Evolutionary conservation across 2,113 vertebrate species (phyloP).

Genomic region (Psophia crepitans): DNA sequence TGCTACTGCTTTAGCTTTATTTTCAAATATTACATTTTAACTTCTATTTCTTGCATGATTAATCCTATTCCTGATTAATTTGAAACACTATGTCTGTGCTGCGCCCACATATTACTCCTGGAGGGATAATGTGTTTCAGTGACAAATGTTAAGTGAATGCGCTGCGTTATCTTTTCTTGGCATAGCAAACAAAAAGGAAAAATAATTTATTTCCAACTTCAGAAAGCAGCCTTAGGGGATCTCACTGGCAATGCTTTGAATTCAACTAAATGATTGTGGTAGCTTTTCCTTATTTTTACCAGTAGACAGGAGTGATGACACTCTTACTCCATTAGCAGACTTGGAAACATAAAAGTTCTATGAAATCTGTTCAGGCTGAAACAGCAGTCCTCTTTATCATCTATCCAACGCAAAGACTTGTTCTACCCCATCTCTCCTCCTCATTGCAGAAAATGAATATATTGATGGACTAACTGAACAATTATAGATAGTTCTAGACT

Average conservation of each 20-base stretch:
- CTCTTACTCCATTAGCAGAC: neutral
- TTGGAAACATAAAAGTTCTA: conserved; percentile 3
- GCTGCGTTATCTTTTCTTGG: conserved; percentile 53
- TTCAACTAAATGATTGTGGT: neutral
- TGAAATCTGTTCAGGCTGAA: neutral
- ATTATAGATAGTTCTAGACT: neutral
- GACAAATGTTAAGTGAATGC: conserved; percentile 60
- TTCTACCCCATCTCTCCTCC: neutral
- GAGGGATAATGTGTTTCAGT: conserved; percentile 39
- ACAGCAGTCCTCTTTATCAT: conserved; percentile 9
- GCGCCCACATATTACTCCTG: conserved; percentile 29
- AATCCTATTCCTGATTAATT: conserved; percentile 69
- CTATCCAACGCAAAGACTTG: neutral
- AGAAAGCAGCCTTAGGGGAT: conserved; percentile 30
- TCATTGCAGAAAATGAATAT: conserved; percentile 7
- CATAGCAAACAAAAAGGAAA: conserved; percentile 45
- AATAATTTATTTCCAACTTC: conserved; percentile 30
- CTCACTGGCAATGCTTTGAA: neutral
- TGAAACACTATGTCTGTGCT: conserved; percentile 19
- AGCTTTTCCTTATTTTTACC: neutral
- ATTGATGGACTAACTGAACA: neutral
- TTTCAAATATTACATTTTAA: conserved; percentile 64
- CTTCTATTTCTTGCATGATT: conserved; percentile 68
- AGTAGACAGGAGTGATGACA: neutral
- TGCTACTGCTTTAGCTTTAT: conserved; percentile 23